A percentile compares a stretch with the other conserved stretches of the same genome.
Evolutionary conservation across 1,140 invertebrate species (phyloP).

Genomic region (Chironomus tepperi): DNA sequence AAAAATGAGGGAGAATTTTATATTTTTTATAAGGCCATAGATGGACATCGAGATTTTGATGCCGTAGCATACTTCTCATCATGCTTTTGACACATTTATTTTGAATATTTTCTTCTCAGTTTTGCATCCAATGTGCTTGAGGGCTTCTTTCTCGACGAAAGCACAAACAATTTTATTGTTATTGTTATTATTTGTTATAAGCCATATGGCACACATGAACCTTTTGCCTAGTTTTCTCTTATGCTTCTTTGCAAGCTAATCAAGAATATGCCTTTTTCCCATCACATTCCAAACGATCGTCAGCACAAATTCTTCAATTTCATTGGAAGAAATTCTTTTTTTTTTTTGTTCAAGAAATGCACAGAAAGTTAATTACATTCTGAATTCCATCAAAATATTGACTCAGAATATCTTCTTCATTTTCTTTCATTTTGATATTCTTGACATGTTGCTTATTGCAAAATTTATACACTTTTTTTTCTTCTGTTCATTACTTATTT

Average conservation of each 20-base stretch:
- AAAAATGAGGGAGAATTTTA: background rate
- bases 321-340: background rate
- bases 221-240: background rate
- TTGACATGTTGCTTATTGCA: too few species aligned
- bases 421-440: too few species aligned
- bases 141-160: background rate
- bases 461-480: too few species aligned
- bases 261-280: background rate
- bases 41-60: background rate
- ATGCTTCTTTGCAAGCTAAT: background rate
- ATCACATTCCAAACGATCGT: background rate
- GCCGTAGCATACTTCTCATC: conserved; percentile 11
- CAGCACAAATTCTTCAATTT: too few species aligned
- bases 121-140: background rate
- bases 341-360: background rate
- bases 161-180: background rate
- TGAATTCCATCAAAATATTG: too few species aligned
- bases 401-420: too few species aligned
- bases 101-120: background rate
- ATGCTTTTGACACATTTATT: conserved; percentile 8
- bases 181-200: background rate
- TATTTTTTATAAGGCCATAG: background rate
- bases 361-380: background rate
- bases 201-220: background rate
- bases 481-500: background rate